Percentiles rank a stretch among this genome's conserved stretches.
These are phyloP conservation scores for Cyprinodon variegatus DNA, from an alignment of 2,113 vertebrate species.

Conservation along the genomic window DNA sequence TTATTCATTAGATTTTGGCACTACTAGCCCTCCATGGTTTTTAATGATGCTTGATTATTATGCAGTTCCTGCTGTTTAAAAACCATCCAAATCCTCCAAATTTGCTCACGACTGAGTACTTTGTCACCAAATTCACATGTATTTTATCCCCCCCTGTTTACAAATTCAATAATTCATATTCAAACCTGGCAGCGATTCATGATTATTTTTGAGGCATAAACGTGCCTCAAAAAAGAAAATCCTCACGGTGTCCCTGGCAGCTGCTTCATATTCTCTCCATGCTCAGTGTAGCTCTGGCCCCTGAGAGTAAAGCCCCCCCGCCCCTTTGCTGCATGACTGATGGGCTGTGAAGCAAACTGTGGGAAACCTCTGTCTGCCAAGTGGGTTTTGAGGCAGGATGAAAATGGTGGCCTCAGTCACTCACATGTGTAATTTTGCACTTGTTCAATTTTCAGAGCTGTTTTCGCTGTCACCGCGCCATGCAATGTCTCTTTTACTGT, in stretches of 20 bases:
- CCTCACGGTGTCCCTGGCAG: constrained; percentile 48
- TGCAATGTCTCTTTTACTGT: constrained; percentile 12
- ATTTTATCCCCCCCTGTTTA: neutral
- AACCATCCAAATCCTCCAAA: neutral
- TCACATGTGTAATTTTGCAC: constrained; percentile 64
- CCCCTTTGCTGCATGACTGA: constrained; percentile 56
- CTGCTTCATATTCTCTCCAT: constrained; percentile 73
- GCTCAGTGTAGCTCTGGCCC: constrained; percentile 61
- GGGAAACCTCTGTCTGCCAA: constrained; percentile 69
- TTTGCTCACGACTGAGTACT: no score
- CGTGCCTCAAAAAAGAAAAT: constrained; percentile 1
- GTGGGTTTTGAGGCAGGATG: constrained; percentile 56
- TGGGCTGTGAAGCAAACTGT: constrained; percentile 65
- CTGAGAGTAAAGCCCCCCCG: constrained; percentile 51
- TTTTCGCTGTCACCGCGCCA: constrained; percentile 34
- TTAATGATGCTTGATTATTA: neutral
- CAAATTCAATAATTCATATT: neutral
- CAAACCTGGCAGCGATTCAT: neutral
- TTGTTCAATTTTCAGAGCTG: constrained; percentile 43
- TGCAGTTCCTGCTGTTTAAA: neutral
- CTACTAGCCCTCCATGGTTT: neutral
- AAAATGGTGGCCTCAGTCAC: constrained; percentile 53
- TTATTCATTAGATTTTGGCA: neutral
- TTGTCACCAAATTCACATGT: neutral
- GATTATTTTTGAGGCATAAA: neutral